Percentiles rank a stretch among this genome's conserved stretches.
phyloP scores from a whole-genome alignment of 64 coral and sea anemone genomes.

The Orbicella faveolata region DNA sequence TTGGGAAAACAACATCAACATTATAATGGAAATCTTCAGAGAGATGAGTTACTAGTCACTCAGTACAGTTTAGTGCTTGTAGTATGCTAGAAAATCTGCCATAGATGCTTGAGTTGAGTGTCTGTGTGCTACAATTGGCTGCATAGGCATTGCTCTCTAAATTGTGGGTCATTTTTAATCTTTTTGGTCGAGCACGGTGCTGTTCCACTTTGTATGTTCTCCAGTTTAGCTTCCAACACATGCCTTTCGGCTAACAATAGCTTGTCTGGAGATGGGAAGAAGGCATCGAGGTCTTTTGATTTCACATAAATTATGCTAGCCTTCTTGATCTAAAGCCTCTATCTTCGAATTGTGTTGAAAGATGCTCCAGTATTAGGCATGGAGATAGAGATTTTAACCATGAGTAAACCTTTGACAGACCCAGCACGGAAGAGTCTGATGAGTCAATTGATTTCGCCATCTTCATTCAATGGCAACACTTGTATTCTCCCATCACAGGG shows the following conservation, averaged over 20 bases:
- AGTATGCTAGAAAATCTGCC: background rate
- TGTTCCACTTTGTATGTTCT: constrained; percentile 2
- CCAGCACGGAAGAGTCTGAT: too few relatives aligned
- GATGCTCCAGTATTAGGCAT: background rate
- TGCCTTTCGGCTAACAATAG: constrained; percentile 16
- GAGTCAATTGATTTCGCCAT: too few relatives aligned
- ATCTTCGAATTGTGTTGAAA: constrained; percentile 28
- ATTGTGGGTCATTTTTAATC: background rate
- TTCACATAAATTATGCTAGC: background rate
- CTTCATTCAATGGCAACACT: too few relatives aligned
- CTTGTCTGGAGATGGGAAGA: constrained; percentile 42
- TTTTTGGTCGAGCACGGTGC: background rate
- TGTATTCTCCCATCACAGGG: too few relatives aligned
- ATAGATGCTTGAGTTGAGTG: constrained; percentile 5
- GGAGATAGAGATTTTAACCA: too few relatives aligned
- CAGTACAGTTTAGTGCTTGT: too few relatives aligned
- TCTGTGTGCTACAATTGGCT: background rate
- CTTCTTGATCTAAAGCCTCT: constrained; percentile 44
- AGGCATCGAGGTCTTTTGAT: constrained; percentile 4
- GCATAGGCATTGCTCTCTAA: background rate
- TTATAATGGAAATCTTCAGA: too few relatives aligned
- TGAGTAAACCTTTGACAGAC: too few relatives aligned
- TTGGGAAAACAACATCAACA: too few relatives aligned
- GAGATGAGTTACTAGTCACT: too few relatives aligned
- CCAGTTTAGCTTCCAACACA: constrained; percentile 25